phyloP scores from a whole-genome alignment of 2,888 invertebrate genomes.

The Pteria penguin region DNA sequence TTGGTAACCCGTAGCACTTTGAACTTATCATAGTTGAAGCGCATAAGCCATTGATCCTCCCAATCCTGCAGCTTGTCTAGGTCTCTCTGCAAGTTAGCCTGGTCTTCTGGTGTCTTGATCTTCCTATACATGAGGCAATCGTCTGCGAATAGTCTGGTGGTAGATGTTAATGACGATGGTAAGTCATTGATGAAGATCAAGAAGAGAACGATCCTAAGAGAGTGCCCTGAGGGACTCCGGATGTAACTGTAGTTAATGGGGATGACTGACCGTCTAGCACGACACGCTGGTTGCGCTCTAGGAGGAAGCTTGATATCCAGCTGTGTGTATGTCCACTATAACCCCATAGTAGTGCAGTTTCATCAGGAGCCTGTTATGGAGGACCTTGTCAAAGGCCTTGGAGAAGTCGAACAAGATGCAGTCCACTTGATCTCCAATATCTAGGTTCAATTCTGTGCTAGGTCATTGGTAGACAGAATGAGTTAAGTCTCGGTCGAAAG shows the following conservation, averaged over 20 bases:
- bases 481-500: neutral
- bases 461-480: neutral
- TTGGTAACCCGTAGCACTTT: neutral
- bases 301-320: slow-evolving; percentile 5
- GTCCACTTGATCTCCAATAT: neutral
- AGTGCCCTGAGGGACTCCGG: slow-evolving; percentile 24
- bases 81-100: neutral
- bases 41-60: slow-evolving; percentile 2
- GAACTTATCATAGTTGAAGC: slow-evolving; percentile 11
- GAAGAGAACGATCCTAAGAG: slow-evolving; percentile 11
- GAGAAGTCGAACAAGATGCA: slow-evolving; percentile 6
- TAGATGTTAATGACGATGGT: neutral
- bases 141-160: neutral
- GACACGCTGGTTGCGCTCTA: neutral
- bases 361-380: neutral
- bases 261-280: neutral
- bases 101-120: neutral
- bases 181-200: slow-evolving; percentile 13
- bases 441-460: neutral
- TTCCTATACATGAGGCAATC: neutral
- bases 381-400: slow-evolving; percentile 14
- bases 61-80: neutral
- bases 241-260: neutral
- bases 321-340: neutral
- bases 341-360: neutral